A percentile compares a stretch with the other conserved stretches of the same genome.
Conservation (phyloP, 2,113 vertebrate species). For the Chascanopsetta lugubris region DNA sequence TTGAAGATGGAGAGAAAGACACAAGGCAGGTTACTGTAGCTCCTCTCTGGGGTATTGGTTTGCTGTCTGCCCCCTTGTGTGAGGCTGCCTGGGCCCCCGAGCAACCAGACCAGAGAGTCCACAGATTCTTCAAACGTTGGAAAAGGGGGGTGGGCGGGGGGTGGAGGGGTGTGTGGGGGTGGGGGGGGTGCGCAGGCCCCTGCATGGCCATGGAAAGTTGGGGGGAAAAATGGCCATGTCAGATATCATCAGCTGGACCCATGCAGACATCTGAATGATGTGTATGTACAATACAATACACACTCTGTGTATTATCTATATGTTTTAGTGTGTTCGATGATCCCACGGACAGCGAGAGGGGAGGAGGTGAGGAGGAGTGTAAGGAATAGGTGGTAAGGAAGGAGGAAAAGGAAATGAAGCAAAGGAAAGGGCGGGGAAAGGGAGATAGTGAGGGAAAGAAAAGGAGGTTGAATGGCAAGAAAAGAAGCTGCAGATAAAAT, state of each 20-base stretch:
- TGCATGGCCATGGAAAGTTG: slow-evolving; percentile 35
- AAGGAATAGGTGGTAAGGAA: no score
- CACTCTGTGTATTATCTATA: neutral
- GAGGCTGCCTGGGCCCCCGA: slow-evolving; percentile 53
- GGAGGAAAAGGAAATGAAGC: neutral
- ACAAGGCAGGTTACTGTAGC: slow-evolving; percentile 76
- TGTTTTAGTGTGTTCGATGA: no score
- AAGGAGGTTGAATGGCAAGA: neutral
- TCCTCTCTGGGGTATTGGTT: slow-evolving; percentile 73
- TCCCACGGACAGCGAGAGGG: neutral
- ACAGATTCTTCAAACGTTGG: slow-evolving; percentile 70
- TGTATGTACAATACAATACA: neutral
- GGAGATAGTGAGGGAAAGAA: neutral
- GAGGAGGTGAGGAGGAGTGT: neutral
- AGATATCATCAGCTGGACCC: slow-evolving; percentile 21
- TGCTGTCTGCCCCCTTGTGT: slow-evolving; percentile 64
- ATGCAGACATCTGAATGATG: slow-evolving; percentile 11
- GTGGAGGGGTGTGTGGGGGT: no score
- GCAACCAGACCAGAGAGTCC: slow-evolving; percentile 59
- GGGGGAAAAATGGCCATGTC: slow-evolving; percentile 29
- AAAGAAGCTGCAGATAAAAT: neutral
- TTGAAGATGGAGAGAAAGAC: slow-evolving; percentile 82
- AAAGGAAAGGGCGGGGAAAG: neutral
- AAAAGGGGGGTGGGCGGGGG: no score
- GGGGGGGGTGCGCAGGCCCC: slow-evolving; percentile 20